Conservation (phyloP, 2,113 vertebrate genomes). For the Tamias sibiricus region DNA sequence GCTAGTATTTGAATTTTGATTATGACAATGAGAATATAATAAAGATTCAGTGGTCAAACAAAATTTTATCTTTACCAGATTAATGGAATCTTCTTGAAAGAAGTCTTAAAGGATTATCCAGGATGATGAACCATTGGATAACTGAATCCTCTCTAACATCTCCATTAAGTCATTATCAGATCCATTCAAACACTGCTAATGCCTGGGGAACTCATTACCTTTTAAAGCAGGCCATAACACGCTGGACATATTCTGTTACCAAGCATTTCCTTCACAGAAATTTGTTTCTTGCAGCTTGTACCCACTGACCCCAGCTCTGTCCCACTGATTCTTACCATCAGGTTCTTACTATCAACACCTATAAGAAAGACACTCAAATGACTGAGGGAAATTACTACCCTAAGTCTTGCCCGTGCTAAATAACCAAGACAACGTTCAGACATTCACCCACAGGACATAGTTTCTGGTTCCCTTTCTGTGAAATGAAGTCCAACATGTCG, state of each 20-base stretch:
- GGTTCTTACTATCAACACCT: too few species aligned
- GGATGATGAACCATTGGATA: not conserved
- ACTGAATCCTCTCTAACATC: not conserved
- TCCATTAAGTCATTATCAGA: not conserved
- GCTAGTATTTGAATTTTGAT: slow-evolving; percentile 37
- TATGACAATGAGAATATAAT: slow-evolving; percentile 41
- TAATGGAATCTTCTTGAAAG: slow-evolving; percentile 31
- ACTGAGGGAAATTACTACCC: not conserved
- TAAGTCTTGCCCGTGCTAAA: slow-evolving; percentile 12
- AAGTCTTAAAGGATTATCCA: slow-evolving; percentile 1
- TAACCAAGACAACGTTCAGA: not conserved
- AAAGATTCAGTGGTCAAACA: slow-evolving; percentile 1
- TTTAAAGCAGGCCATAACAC: not conserved
- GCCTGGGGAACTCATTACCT: not conserved
- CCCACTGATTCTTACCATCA: not conserved
- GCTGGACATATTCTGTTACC: not conserved
- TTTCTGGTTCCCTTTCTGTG: not conserved
- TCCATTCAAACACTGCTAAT: not conserved
- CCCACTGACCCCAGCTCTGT: not conserved
- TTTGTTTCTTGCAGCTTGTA: not conserved
- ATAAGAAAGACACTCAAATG: not conserved
- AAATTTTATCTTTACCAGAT: slow-evolving; percentile 49
- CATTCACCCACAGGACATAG: not conserved
- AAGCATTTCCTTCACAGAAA: not conserved
- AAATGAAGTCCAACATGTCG: not conserved